These are phyloP conservation scores for Drosophila murphyi DNA, from an alignment of 1,140 invertebrate species.

Conservation along the genomic window DNA sequence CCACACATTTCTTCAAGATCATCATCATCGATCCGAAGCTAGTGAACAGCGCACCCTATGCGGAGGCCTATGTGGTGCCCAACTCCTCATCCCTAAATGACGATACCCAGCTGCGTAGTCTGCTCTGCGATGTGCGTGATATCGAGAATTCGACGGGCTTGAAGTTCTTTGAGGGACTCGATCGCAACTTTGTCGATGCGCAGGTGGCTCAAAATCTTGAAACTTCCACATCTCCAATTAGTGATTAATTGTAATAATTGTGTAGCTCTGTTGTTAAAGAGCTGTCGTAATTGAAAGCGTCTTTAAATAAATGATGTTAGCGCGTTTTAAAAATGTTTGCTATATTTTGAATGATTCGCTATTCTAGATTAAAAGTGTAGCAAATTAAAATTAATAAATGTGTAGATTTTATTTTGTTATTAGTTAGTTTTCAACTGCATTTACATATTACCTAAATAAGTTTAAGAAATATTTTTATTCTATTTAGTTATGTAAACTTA, in stretches of 20 bases:
- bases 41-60: slow-evolving; percentile 88
- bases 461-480: too few relatives aligned
- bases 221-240: not conserved
- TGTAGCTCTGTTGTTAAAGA: not conserved
- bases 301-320: too few relatives aligned
- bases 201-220: slow-evolving; percentile 19
- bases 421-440: too few relatives aligned
- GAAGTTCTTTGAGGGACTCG: slow-evolving; percentile 93
- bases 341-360: not conserved
- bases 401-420: too few relatives aligned
- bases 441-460: too few relatives aligned
- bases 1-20: slow-evolving; percentile 99
- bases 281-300: not conserved
- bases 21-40: slow-evolving; percentile 89
- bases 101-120: slow-evolving; percentile 88
- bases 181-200: slow-evolving; percentile 61
- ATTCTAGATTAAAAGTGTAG: too few relatives aligned
- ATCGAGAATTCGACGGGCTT: slow-evolving; percentile 96
- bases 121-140: slow-evolving; percentile 93
- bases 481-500: too few relatives aligned
- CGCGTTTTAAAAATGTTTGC: not conserved
- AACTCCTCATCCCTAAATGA: slow-evolving; percentile 92
- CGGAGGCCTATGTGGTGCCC: slow-evolving; percentile 97
- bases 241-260: not conserved
- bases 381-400: too few relatives aligned